Base-by-base conservation (phyloP, 2,888 invertebrate species). In the Pseudanteris insignis region DNA sequence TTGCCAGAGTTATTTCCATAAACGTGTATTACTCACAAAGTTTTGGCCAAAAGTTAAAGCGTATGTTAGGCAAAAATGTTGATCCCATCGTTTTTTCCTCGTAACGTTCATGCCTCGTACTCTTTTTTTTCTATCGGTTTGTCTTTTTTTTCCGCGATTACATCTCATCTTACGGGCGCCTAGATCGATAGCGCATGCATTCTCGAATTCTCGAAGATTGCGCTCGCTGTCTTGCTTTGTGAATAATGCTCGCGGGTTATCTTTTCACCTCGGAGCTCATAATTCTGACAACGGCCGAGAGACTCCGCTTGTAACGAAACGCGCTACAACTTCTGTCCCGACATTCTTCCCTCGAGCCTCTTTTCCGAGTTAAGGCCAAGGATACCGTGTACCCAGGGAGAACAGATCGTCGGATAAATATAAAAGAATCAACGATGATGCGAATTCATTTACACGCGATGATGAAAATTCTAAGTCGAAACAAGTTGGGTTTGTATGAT, bases 201-300 rank as follows among this genome's bases (percentile, higher is more conserved):
- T 58, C 57, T 44, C 57, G 32, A 57, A 62, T 62, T 62, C 54
- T 50, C 60, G 50, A 61, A 61, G 61, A 61, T 62, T 47, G 57
- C 62, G 62, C 29, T 11, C 14, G 53, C 60, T 48, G 53, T 54
- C 55, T 50, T 28, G 50, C 36, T 41, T 30, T 62, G 72, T 77
- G 77, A 78, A 71, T 77, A 76, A 78, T 77, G 77, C 67, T 69
- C 67, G 46, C 59, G 68, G 77, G 78, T 78, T 78, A 77, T 77
- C 77, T 73, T 72, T 70, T 73, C 75, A 77, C 77, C 78, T 75
- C 71, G 70, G 63, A 66, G 68, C 72, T 72, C 76, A 73, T 78
- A 77, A 77, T 74, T 77, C 70, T 57, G 72, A 68, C 69, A 63
- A 65, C 67, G 61, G 54, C 61, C 61, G 57, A 69, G 68, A 67